phyloP scores from a whole-genome alignment of 2,113 vertebrate species.

The Clarias batrachus region DNA sequence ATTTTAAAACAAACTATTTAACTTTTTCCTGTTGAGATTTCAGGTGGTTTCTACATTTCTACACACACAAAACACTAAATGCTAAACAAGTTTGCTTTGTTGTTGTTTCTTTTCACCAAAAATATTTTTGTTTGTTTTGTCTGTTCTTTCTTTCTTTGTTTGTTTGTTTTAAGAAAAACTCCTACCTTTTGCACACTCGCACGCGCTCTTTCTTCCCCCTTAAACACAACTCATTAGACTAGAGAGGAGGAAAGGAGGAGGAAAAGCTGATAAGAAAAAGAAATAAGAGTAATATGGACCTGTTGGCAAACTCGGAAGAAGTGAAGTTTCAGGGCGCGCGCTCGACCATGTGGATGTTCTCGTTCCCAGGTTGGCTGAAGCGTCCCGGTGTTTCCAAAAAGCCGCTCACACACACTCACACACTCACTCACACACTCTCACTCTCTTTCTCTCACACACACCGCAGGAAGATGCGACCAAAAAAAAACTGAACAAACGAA shows the following conservation, averaged over 20 bases:
- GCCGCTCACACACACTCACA: conserved; percentile 22
- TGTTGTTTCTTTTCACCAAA: background rate
- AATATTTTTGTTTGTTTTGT: background rate
- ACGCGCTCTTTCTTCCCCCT: background rate
- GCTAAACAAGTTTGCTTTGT: too few species aligned
- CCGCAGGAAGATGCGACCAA: background rate
- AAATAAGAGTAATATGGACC: conserved; percentile 71
- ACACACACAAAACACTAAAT: background rate
- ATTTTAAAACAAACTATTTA: background rate
- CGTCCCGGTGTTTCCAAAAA: conserved; percentile 71
- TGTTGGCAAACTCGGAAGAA: conserved; percentile 79
- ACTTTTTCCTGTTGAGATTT: background rate
- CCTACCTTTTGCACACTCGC: background rate
- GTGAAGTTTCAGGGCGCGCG: conserved; percentile 79
- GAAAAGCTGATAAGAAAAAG: conserved; percentile 57
- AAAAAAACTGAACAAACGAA: background rate
- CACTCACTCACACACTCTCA: background rate
- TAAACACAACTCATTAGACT: background rate
- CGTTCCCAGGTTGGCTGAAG: conserved; percentile 71
- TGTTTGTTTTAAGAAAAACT: background rate
- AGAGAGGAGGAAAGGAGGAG: conserved; percentile 2
- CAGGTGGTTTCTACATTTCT: background rate
- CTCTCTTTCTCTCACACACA: background rate
- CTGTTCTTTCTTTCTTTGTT: background rate
- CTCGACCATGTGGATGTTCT: conserved; percentile 80